phyloP scores from a whole-genome alignment of 2,113 vertebrate genomes.

The Seriola quinqueradiata region DNA sequence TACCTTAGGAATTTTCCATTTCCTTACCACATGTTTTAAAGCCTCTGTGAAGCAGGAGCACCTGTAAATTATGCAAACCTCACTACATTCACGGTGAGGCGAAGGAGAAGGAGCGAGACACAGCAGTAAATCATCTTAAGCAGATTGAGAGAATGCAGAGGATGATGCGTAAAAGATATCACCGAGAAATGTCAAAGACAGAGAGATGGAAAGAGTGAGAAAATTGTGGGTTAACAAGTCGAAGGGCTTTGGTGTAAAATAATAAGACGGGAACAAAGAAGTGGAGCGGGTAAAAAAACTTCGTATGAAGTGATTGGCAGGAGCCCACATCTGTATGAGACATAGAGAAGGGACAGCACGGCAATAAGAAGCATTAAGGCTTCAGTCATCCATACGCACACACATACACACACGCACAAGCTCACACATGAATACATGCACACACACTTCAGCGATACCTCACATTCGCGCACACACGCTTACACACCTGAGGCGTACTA shows the following conservation, averaged over 20 bases:
- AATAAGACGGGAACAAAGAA: constrained; percentile 1
- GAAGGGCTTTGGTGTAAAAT: constrained; percentile 15
- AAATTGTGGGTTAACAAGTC: background rate
- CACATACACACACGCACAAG: constrained; percentile 9
- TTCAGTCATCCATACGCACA: constrained; percentile 5
- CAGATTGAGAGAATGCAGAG: constrained; percentile 10
- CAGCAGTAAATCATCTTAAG: constrained; percentile 9
- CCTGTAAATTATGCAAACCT: constrained; percentile 59
- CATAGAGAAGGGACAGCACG: constrained; percentile 28
- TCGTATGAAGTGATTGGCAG: constrained; percentile 25
- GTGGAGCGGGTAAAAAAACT: background rate
- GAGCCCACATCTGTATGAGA: constrained; percentile 11
- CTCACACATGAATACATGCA: background rate
- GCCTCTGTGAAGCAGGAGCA: constrained; percentile 16
- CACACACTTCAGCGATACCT: background rate
- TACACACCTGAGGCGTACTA: constrained; percentile 35
- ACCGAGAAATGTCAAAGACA: background rate
- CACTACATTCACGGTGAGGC: constrained; percentile 13
- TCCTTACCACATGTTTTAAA: constrained; percentile 27
- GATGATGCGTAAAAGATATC: background rate
- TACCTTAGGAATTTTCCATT: constrained; percentile 32
- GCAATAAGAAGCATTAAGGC: constrained; percentile 18
- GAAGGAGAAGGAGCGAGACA: constrained; percentile 3
- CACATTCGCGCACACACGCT: background rate
- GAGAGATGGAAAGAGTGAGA: background rate